Conservation (phyloP, 2,113 vertebrate species). For the human (Homo sapiens) region DNA sequence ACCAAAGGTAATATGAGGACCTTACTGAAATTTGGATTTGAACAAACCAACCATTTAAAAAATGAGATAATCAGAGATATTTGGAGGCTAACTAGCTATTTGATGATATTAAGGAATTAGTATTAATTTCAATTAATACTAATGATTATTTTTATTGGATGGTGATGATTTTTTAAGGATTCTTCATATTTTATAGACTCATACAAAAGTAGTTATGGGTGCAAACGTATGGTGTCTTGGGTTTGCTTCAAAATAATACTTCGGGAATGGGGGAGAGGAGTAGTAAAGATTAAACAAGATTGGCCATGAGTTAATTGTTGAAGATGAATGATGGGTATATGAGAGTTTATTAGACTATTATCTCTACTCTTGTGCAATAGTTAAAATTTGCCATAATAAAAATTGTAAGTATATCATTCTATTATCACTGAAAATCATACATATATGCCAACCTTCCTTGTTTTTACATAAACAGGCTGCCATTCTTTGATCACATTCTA, state of each 20-base stretch:
- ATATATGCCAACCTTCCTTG: neutral
- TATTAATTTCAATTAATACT: neutral
- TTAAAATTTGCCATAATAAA: neutral
- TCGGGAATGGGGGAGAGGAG: neutral
- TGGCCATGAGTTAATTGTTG: neutral
- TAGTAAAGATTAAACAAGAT: neutral
- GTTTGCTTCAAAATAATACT: conserved; percentile 4
- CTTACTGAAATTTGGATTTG: neutral
- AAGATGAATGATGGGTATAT: neutral
- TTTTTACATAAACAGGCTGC: neutral
- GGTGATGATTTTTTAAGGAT: neutral
- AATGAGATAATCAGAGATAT: neutral
- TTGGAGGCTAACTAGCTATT: neutral
- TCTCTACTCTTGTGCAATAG: neutral
- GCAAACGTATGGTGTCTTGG: neutral
- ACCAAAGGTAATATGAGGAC: neutral
- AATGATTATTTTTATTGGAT: neutral
- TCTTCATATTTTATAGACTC: neutral
- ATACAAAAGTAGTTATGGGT: neutral
- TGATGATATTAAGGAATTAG: conserved; percentile 18
- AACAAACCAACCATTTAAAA: neutral
- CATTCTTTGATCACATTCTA: neutral
- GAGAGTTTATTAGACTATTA: neutral
- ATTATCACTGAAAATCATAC: neutral
- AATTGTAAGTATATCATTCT: neutral